These are phyloP conservation scores for Neoniphon sammara DNA, from an alignment of 2,797 vertebrate genomes.

Conservation along the genomic window DNA sequence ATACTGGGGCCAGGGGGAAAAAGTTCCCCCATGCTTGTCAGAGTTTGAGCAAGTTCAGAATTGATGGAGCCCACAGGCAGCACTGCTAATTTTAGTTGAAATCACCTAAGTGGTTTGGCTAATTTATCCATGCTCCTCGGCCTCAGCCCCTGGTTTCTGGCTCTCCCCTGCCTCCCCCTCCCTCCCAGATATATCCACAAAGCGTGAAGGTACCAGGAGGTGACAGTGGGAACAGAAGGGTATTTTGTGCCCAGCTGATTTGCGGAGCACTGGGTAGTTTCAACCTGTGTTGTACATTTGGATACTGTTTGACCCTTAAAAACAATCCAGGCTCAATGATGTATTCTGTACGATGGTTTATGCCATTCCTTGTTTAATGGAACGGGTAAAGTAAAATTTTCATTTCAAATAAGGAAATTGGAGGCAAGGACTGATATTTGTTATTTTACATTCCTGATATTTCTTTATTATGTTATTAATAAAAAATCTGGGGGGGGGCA, in stretches of 20 bases:
- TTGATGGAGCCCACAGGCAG: conserved; percentile 83
- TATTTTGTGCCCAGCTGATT: conserved; percentile 86
- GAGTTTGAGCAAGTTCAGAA: conserved; percentile 84
- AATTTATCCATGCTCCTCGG: conserved; percentile 84
- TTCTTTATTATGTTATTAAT: not conserved
- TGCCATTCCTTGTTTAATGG: conserved; percentile 39
- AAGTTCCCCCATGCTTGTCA: conserved; percentile 81
- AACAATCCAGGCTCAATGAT: conserved; percentile 54
- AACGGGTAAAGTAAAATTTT: conserved; percentile 34
- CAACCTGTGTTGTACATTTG: conserved; percentile 72
- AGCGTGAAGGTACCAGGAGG: conserved; percentile 83
- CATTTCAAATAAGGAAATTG: conserved; percentile 30
- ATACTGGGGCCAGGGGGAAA: conserved; percentile 70
- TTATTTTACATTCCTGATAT: conserved; percentile 24
- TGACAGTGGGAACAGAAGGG: conserved; percentile 84
- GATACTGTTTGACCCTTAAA: conserved; percentile 77
- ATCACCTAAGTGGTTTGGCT: conserved; percentile 86
- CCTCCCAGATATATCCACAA: conserved; percentile 77
- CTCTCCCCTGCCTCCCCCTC: conserved; percentile 60
- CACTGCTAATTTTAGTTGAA: conserved; percentile 85
- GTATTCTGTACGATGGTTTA: conserved; percentile 50
- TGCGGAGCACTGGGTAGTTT: conserved; percentile 67
- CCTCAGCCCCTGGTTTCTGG: conserved; percentile 79
- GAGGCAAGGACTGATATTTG: conserved; percentile 26
- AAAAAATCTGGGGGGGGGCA: too few species aligned